Evolutionary conservation across 2,797 vertebrate genomes (phyloP), one percentile per base, ranked within the genome.

Genomic region (Gymnothorax reevesii): DNA sequence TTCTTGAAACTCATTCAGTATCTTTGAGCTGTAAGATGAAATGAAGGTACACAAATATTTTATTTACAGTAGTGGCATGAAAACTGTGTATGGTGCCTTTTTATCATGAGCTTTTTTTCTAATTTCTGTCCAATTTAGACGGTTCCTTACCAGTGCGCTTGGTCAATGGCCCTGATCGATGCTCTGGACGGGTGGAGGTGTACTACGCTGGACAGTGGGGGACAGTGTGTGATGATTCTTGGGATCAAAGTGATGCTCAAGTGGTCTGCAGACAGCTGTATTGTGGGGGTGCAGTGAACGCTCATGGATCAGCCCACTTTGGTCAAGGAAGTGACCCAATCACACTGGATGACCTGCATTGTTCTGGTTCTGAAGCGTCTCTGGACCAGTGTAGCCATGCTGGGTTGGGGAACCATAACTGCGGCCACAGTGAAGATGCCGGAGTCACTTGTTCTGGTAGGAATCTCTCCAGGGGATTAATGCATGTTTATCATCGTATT

Each of bases 161-260:
- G 57, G 0, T 90, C 20, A 92, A 94, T 0, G 93, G 93, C 84
- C 94, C 52, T 88, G 89, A 85, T 64, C 91, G 89, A 0, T 95
- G 94, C 49, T 90, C 64, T 1, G 94, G 94, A 69, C 90, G 90
- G 88, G 90, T 94, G 84, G 91, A 94, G 83, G 0, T 92, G 66
- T 88, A 7, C 60, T 25, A 88, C 0, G 4, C 84, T 0, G 86
- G 87, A n/a, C 87, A 62, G 3, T 95, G 94, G 94, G 93, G 88
- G 33, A 89, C 83, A 57, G 52, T 86, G 15, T 95, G 95, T 89
- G 88, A 66, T 82, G 89, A 33, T 54, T n/a, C n/a, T n/a, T n/a
- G n/a, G n/a, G n/a, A n/a, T n/a, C n/a, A n/a, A n/a, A n/a, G n/a
- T n/a, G n/a, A n/a, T n/a, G n/a, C n/a, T n/a, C n/a, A n/a, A n/a